Evolutionary conservation across 2,888 invertebrate genomes (phyloP), one percentile per base, ranked within the genome.

Genomic region (Phaonia tiefii): DNA sequence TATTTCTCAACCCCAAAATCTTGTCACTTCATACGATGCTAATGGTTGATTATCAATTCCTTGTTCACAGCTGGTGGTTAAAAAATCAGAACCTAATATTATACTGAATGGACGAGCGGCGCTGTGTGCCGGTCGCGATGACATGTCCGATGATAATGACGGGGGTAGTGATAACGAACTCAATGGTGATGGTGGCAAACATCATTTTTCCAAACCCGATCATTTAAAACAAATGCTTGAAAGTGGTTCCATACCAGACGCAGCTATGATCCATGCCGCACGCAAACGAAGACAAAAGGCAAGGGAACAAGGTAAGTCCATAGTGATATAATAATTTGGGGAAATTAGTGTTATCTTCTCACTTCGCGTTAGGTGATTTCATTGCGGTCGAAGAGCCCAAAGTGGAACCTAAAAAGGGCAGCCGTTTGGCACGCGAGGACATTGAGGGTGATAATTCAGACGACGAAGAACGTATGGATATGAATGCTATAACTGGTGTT

Each of bases 261-360:
- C 99, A 10, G 97, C 97, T 70, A 96, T 98, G 93, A 99, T 99
- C 90, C 99, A 99, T 92, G 98, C 98, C 84, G 98, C 98, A 11
- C 93, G 98, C 88, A 99, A 99, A 91, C 94, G 96, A 82, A 93
- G 99, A 86, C 99, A 99, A 92, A 94, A 97, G 92, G 98, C 98
- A 83, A 93, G 99, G 89, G 97, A 98, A 92, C 93, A 95, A 89
- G 94, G 94, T 86, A 80, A 25, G 63, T 39, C 25, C 49, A 22
- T 2, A 54, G 66, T 25, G 11, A 37, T 60, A 46, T 26, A 31
- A 37, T 37, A 17, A 3, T 11, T 22, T 11, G 37, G 39, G 49
- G 8, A 25, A 44, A 3, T 10, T 66, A 13, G 15, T 66, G 31
- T n/a, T 65, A 26, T 20, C 10, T 15, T 42, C 56, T 25, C 5